Conservation (phyloP, 1,140 invertebrate species). For the Aphis craccivora region DNA sequence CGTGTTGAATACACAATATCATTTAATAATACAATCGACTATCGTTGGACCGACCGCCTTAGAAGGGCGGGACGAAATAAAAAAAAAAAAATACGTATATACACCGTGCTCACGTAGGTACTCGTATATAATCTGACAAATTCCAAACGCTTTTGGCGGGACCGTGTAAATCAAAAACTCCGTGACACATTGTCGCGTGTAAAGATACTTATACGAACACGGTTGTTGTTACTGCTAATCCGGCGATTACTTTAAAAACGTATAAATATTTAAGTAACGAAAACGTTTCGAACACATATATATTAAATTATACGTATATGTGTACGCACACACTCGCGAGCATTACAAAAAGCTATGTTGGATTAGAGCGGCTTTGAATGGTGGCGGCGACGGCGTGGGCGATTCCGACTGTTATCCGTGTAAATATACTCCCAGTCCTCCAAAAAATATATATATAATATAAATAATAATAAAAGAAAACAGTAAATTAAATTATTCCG, state of each 20-base stretch:
- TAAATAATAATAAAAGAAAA: conserved; percentile 52
- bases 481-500: conserved; percentile 57
- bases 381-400: conserved; percentile 15
- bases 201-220: conserved; percentile 37
- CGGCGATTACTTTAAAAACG: conserved; percentile 58
- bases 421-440: conserved; percentile 14
- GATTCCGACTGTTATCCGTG: conserved; percentile 47
- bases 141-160: conserved; percentile 49
- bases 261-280: conserved; percentile 54
- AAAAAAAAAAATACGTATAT: neutral
- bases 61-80: neutral
- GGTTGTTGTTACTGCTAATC: conserved; percentile 54
- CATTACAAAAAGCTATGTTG: conserved; percentile 48
- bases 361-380: conserved; percentile 44
- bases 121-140: conserved; percentile 39
- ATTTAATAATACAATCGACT: too few relatives aligned
- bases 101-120: too few relatives aligned
- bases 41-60: neutral
- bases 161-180: conserved; percentile 47
- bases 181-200: conserved; percentile 28
- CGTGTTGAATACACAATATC: too few relatives aligned
- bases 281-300: conserved; percentile 9
- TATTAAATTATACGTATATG: neutral
- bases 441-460: neutral
- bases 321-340: neutral